These are phyloP conservation scores for Mobula birostris DNA, from an alignment of 2,113 vertebrate species.

Conservation along the genomic window DNA sequence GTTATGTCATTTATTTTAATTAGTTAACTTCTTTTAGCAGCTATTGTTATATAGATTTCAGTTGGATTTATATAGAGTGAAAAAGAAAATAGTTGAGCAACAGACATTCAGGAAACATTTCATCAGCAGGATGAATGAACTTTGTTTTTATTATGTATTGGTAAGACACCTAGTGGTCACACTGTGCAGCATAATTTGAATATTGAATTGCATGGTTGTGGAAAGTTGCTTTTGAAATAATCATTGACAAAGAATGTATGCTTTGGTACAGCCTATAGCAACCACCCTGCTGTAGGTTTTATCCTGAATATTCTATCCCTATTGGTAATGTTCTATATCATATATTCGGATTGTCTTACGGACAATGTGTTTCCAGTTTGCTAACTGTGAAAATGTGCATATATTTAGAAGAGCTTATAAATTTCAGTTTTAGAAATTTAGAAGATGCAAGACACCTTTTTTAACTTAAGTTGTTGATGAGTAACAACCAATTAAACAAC, in stretches of 20 bases:
- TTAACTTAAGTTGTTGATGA: neutral
- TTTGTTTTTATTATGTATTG: constrained; percentile 9
- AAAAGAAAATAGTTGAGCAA: neutral
- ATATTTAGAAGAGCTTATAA: neutral
- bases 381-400: neutral
- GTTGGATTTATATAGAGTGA: neutral
- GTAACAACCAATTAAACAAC: neutral
- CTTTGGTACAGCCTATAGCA: neutral
- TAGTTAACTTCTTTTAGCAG: neutral
- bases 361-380: neutral
- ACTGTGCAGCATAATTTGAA: neutral
- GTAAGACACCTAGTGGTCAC: constrained; percentile 35
- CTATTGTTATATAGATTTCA: neutral
- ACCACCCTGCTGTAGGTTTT: neutral
- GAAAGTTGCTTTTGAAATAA: neutral
- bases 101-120: neutral
- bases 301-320: neutral
- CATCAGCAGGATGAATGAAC: neutral
- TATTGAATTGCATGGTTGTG: neutral
- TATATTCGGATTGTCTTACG: neutral
- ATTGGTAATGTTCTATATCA: neutral
- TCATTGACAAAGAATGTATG: neutral
- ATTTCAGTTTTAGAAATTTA: neutral
- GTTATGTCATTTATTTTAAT: neutral
- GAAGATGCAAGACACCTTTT: neutral